Conservation (phyloP, 2,888 invertebrate species). For the Podotricha telesiphe region DNA sequence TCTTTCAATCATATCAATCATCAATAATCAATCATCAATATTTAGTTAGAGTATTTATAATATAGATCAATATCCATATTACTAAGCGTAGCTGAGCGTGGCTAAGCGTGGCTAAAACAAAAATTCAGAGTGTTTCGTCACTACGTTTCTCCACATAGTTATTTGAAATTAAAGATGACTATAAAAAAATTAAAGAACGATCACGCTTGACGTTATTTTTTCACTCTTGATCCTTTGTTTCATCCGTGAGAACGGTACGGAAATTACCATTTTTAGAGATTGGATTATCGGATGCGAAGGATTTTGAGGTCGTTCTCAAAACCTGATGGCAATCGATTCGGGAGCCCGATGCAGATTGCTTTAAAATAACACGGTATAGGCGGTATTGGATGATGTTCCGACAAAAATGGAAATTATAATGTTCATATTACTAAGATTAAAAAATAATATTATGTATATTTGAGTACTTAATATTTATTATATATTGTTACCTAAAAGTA, state of each 20-base stretch:
- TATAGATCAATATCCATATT: too few species aligned
- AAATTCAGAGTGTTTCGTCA: background rate
- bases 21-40: too few species aligned
- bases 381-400: conserved; percentile 50
- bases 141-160: background rate
- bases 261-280: conserved; percentile 82
- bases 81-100: too few species aligned
- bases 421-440: background rate
- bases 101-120: too few species aligned
- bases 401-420: background rate
- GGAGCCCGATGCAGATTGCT: conserved; percentile 61
- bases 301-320: conserved; percentile 65
- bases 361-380: conserved; percentile 68
- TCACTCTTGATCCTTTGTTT: conserved; percentile 71
- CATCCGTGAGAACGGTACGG: conserved; percentile 74
- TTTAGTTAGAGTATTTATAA: too few species aligned
- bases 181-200: background rate
- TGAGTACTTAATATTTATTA: too few species aligned
- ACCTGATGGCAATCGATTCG: conserved; percentile 62
- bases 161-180: too few species aligned
- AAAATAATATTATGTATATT: too few species aligned
- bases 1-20: too few species aligned
- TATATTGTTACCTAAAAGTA: too few species aligned
- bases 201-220: conserved; percentile 58
- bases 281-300: conserved; percentile 70